Base-by-base conservation (phyloP, 2,113 vertebrate genomes). In the Gyps fulvus region DNA sequence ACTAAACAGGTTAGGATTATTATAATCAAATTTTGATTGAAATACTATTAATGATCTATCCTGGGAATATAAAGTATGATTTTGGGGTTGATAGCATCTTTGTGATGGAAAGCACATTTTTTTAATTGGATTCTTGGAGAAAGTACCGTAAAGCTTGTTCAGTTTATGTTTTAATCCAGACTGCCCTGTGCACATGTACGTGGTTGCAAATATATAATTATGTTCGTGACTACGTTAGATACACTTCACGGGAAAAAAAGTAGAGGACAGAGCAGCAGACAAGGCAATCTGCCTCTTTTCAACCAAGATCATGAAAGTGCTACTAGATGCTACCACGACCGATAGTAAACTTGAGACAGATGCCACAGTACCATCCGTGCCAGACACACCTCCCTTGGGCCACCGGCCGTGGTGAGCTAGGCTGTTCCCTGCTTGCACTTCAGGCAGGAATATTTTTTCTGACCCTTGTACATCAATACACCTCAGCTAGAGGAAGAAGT, bases 1-100 rank as follows among this genome's bases (percentile, higher is more conserved):
- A 84, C 32, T 91, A 78, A 95, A 90, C 69, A 55, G 45, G 67
- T 95, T 91, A 87, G 65, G 59, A 89, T 95, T 87, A 95, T 72
- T 73, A 73, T 71, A 95, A 93, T 40, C 61, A 95, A 71, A 76
- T 93, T 93, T 92, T 88, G 67, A 97, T 94, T 93, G 79, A 94
- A 93, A 94, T 78, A 42, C 52, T 86, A 94, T 95, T 95, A 95
- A 95, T 90, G 59, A 93, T 61, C 81, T 91, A n/a, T 70, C 70
- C n/a, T 90, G 89, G 91, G 87, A 95, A 88, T 83, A 81, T 7
- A 74, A 88, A 83, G 67, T 36, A 80, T 62, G 63, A 81, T 90
- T 86, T 92, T 61, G 1, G 57, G 61, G 59, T 52, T 96, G 92
- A 93, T 73, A 81, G 69, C 63, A 52, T 71, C 67, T 92, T 87